These are phyloP conservation scores for Motacilla tschutschensis DNA, from an alignment of 2,113 vertebrate genomes.

Conservation along the genomic window DNA sequence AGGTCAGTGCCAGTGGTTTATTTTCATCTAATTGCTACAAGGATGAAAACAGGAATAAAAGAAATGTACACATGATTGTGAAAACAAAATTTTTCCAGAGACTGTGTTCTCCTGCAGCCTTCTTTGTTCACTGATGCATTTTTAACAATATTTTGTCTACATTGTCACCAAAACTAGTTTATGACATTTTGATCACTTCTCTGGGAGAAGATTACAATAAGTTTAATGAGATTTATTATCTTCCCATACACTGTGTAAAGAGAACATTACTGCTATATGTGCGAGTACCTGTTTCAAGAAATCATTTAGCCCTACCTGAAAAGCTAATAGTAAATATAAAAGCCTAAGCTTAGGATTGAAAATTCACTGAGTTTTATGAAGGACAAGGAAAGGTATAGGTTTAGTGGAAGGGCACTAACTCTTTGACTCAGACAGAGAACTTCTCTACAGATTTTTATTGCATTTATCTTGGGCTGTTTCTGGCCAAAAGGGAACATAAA, in stretches of 20 bases:
- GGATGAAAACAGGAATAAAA: not conserved
- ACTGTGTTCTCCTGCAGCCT: not conserved
- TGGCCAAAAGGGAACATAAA: not conserved
- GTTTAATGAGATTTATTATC: not conserved
- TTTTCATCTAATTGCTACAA: conserved; percentile 1
- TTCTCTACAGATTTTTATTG: not conserved
- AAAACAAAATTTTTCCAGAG: not conserved
- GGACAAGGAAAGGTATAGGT: not conserved
- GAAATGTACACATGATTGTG: not conserved
- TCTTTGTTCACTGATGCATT: not conserved
- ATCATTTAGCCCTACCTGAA: not conserved
- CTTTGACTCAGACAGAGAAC: not conserved
- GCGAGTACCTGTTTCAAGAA: not conserved
- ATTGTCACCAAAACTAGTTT: not conserved
- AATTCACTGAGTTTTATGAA: not conserved
- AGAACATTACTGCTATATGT: not conserved
- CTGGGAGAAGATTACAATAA: not conserved
- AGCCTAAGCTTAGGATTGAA: not conserved
- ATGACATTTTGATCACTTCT: not conserved
- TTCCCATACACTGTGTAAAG: not conserved
- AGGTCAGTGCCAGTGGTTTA: not conserved
- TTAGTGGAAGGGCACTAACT: not conserved
- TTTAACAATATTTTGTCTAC: not conserved
- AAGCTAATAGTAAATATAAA: not conserved
- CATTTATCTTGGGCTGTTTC: not conserved